These are phyloP conservation scores for Sabatieria punctata DNA, from an alignment of 2,888 invertebrate species.

Conservation along the genomic window DNA sequence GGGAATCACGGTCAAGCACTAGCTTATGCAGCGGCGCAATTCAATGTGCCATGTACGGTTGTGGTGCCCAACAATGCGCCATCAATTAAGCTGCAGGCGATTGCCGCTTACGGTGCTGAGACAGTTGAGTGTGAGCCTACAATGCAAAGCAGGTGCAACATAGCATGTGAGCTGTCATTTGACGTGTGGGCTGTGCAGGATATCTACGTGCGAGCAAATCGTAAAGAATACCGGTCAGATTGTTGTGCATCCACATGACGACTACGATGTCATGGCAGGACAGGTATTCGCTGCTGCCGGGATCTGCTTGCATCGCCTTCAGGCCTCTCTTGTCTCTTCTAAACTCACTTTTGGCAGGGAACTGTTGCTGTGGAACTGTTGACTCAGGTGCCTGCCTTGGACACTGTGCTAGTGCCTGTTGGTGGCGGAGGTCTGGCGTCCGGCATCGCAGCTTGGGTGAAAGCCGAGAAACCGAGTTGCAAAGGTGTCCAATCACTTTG, in stretches of 20 bases:
- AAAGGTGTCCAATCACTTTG: constrained; percentile 24
- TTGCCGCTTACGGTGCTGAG: constrained; percentile 34
- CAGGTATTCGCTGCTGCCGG: too few species aligned
- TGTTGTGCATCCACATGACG: constrained; percentile 36
- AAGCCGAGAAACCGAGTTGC: constrained; percentile 30
- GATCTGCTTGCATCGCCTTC: too few species aligned
- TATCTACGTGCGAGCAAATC: constrained; percentile 15
- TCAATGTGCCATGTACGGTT: constrained; percentile 33
- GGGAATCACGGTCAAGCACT: constrained; percentile 40
- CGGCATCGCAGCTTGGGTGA: constrained; percentile 34
- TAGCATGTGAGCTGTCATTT: constrained; percentile 11
- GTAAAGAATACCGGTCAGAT: constrained; percentile 24
- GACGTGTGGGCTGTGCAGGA: neutral
- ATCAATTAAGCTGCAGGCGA: constrained; percentile 33
- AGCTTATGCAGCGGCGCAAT: constrained; percentile 28
- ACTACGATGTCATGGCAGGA: constrained; percentile 36
- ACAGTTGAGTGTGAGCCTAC: constrained; percentile 34
- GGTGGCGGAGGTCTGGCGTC: constrained; percentile 38
- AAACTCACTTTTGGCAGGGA: constrained; percentile 33
- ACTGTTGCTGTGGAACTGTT: constrained; percentile 35
- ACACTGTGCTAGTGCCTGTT: constrained; percentile 37
- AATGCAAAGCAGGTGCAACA: constrained; percentile 22
- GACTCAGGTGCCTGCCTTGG: constrained; percentile 34
- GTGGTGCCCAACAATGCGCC: constrained; percentile 37
- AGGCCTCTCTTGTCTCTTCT: too few species aligned